Conservation (phyloP, 2,888 invertebrate genomes). For the Coenonympha glycerion region DNA sequence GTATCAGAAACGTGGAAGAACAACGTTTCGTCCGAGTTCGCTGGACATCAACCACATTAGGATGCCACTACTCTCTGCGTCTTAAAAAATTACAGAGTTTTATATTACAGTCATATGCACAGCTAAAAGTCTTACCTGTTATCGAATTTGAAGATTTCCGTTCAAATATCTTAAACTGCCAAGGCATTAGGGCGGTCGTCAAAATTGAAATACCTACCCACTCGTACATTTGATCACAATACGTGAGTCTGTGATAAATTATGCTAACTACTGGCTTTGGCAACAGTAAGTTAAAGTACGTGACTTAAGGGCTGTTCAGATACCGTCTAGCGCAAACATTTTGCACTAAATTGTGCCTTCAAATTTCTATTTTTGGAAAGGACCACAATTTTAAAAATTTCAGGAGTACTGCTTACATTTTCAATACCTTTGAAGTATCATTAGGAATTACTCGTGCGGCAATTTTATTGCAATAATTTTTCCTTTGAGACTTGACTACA, state of each 20-base stretch:
- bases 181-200: too few species aligned
- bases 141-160: too few species aligned
- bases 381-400: too few species aligned
- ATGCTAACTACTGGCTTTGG: constrained; percentile 21
- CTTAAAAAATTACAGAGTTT: too few species aligned
- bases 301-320: constrained; percentile 20
- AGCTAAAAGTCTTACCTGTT: too few species aligned
- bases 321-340: constrained; percentile 10
- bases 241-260: constrained; percentile 33
- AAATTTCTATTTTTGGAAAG: not conserved
- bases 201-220: constrained; percentile 16
- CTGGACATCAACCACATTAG: too few species aligned
- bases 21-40: too few species aligned
- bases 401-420: not conserved
- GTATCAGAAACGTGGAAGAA: too few species aligned
- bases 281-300: constrained; percentile 18
- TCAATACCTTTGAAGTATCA: not conserved
- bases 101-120: too few species aligned
- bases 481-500: too few species aligned
- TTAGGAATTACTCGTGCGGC: not conserved
- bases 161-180: too few species aligned
- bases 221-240: constrained; percentile 44
- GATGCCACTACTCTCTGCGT: too few species aligned
- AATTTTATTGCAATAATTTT: not conserved
- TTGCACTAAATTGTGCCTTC: constrained; percentile 4